A percentile compares a stretch with the other conserved stretches of the same genome.
Conservation (phyloP, 1,140 invertebrate species). For the Arctopsyche grandis region DNA sequence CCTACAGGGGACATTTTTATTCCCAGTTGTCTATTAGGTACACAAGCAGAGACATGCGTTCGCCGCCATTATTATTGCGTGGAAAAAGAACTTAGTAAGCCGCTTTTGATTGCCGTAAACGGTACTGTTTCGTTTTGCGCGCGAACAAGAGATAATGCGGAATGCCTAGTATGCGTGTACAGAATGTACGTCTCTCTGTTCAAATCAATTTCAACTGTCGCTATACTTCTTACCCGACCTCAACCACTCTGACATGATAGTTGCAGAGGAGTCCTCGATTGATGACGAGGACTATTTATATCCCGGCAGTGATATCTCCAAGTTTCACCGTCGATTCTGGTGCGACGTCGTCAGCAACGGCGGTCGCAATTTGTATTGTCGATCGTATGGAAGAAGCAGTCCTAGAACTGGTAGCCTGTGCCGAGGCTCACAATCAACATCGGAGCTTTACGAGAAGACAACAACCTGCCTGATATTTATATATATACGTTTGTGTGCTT, state of each 20-base stretch:
- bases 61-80: too few species aligned
- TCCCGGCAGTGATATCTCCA: slow-evolving; percentile 9
- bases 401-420: slow-evolving; percentile 41
- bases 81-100: too few species aligned
- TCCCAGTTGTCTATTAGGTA: too few species aligned
- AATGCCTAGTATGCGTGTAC: too few species aligned
- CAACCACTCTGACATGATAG: slow-evolving; percentile 30
- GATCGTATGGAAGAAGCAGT: slow-evolving; percentile 1
- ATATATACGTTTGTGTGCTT: slow-evolving; percentile 17
- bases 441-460: slow-evolving; percentile 37
- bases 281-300: slow-evolving; percentile 46
- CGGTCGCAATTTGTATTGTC: neutral
- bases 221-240: too few species aligned
- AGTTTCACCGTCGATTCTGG: neutral
- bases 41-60: too few species aligned
- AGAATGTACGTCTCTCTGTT: too few species aligned
- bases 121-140: too few species aligned
- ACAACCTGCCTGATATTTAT: slow-evolving; percentile 39
- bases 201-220: slow-evolving; percentile 14
- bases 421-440: slow-evolving; percentile 36
- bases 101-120: too few species aligned
- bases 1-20: too few species aligned
- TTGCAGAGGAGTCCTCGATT: slow-evolving; percentile 37
- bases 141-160: too few species aligned
- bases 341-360: neutral